phyloP scores from a whole-genome alignment of 1,140 invertebrate species.

The Plectrocnemia conspersa region DNA sequence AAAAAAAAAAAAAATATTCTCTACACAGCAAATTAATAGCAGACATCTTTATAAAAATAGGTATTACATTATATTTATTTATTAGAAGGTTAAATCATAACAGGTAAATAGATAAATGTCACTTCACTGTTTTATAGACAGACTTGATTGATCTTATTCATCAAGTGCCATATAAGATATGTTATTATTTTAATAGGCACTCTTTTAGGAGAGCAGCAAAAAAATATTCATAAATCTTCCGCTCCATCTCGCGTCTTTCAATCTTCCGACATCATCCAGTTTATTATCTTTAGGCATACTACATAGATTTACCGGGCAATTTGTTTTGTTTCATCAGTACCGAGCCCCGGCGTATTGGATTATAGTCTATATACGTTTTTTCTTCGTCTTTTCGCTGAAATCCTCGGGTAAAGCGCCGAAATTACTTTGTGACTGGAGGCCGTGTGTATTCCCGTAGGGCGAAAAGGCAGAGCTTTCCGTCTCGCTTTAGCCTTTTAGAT shows the following conservation, averaged over 20 bases:
- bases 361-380: slow-evolving; percentile 12
- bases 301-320: slow-evolving; percentile 26
- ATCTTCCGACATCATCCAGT: slow-evolving; percentile 22
- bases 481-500: neutral
- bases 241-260: slow-evolving; percentile 22
- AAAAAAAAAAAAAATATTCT: too few species aligned
- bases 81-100: too few species aligned
- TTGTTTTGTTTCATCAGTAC: slow-evolving; percentile 24
- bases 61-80: too few species aligned
- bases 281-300: slow-evolving; percentile 21
- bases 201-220: too few species aligned
- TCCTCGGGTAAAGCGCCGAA: slow-evolving; percentile 12
- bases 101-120: too few species aligned
- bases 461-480: slow-evolving; percentile 11
- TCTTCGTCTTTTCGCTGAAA: slow-evolving; percentile 9
- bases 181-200: too few species aligned
- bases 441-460: slow-evolving; percentile 15
- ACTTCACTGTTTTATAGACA: too few species aligned
- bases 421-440: slow-evolving; percentile 18
- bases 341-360: slow-evolving; percentile 19
- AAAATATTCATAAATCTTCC: too few species aligned
- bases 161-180: too few species aligned
- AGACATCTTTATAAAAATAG: too few species aligned
- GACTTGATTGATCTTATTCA: too few species aligned
- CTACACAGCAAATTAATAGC: too few species aligned